Base-by-base conservation (phyloP, 2,113 vertebrate genomes). In the Scalopus aquaticus region DNA sequence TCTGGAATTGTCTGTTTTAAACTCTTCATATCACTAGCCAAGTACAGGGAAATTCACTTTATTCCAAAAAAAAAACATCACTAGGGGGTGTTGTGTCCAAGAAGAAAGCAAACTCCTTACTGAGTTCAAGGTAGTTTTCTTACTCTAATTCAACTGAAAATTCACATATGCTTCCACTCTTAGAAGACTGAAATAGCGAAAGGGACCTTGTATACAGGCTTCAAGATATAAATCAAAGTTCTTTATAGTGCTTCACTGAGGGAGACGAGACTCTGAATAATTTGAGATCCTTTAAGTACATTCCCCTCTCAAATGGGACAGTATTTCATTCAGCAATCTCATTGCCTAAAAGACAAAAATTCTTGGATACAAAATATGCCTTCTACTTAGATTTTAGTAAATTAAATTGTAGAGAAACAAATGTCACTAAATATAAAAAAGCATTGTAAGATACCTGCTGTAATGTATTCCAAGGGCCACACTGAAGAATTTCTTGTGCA, bases 361-460 rank as follows among this genome's bases (percentile, higher is more conserved):
- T 92, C 8, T 28, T 87, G 20, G 26, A 88, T 42, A 88, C 5
- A 58, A 91, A 93, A 83, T 12, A 58, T 13, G 5, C 3, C 11
- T 65, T 77, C 35, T n/a, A 42, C n/a, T 83, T 83, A 65, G 20
- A 93, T 32, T 86, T 24, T 90, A 28, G n/a, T n/a, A 95, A n/a
- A 19, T 76, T 46, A 73, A 4, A 80, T 35, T 77, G 22, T 37
- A 86, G 8, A 74, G 44, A 80, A 58, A 0, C 24, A 28, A 39
- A 49, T 80, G 30, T 2, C 51, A 64, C 64, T 62, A 51, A 56
- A 49, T 62, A 51, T 90, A 10, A 44, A 82, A 77, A 32, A 56
- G 12, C 15, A 51, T n/a, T 83, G n/a, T 37, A 46, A 90, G 87
- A 96, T 98, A 99, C 99, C 99, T 99, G 98, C 35, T 98, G 97